Evolutionary conservation across 2,888 invertebrate species (phyloP), one percentile per base, ranked within the genome.

Genomic region (Halictus ligatus): DNA sequence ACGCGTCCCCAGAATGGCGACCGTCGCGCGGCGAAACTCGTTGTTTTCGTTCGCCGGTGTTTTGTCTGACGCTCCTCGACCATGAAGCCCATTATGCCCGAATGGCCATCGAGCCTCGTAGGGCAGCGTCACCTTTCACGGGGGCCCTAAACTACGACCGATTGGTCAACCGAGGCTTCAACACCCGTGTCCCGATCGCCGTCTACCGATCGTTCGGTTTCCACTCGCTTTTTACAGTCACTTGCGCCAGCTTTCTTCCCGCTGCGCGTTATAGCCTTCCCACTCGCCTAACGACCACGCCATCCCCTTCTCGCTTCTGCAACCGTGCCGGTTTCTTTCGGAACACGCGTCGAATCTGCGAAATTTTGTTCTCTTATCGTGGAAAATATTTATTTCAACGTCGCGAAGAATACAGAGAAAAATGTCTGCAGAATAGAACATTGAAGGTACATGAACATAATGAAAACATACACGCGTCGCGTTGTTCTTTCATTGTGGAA

Each of bases 51-150:
- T 67, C 35, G 43, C 64, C 25, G 12, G 29, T 46, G 25, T 78
- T 80, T 84, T 87, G 84, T 87, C 43, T 77, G 72, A n/a, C 74
- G 81, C 48, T 50, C 76, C 74, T 85, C 71, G 75, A 81, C 76
- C 85, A 80, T 80, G 79, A 83, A 85, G 74, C 71, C 29, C 73
- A 29, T 58, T 25, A 82, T 64, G 67, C 48, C 35, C 75, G 77
- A 87, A 69, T 76, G 76, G 81, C 69, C 77, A 86, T 82, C 79
- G 76, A 81, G 79, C 69, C 77, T 76, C 58, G 35, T n/a, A 13
- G 8, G 8, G 13, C 29, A 50, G 21, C 81, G 75, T 75, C 85
- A 54, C 50, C 67, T 50, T 10, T 18, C 48, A 46, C 29, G 35
- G 69, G 40, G 29, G 15, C 64, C 7, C 64, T 3, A 29, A 64